Evolutionary conservation across 2,888 invertebrate genomes (phyloP), one percentile per base, ranked within the genome.

Genomic region (Drosophila koepferae): DNA sequence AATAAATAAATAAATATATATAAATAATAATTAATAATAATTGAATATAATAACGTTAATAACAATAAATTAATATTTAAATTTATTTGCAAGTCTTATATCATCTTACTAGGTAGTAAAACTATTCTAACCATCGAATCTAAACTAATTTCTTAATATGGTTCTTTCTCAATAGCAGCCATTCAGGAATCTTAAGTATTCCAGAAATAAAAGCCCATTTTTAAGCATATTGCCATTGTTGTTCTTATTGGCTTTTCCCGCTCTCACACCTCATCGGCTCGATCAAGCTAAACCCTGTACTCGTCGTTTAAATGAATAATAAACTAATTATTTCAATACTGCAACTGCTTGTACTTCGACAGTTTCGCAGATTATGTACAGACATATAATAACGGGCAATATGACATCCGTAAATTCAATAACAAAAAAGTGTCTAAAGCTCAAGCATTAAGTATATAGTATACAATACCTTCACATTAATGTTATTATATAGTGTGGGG

Each of bases 1-100:
- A 77, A 77, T 40, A 53, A n/a, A 18, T 20, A 41, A 14, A 54
- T 8, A 6, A 4, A 34, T 43, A 54, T 36, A 40, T 46, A 31
- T 23, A 18, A 2, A 23, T 23, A 23, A 4, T 31, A 31, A 1
- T 28, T 8, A 28, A 28, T 23, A 12, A 38, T 14, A 38, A 38
- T 5, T 14, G 1, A 38, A 38, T 12, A 38, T 38, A 38, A 38
- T 6, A 38, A 38, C 2, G 5, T 1, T 38, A 14, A 14, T 38
- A 36, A 36, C 12, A 36, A 9, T 14, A 38, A 36, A 12, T 36
- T 38, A 1, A 38, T 14, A 38, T 4, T 5, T 14, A 12, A 36
- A 38, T 14, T 38, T 38, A 38, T 38, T 38, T 38, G 36, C 10
- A 36, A 36, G 2, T 36, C 9, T 36, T 36, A 36, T 36, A 36